A percentile compares a stretch with the other conserved stretches of the same genome.
Conservation (phyloP, 2,888 invertebrate genomes). For the Nemotelus pantherinus region DNA sequence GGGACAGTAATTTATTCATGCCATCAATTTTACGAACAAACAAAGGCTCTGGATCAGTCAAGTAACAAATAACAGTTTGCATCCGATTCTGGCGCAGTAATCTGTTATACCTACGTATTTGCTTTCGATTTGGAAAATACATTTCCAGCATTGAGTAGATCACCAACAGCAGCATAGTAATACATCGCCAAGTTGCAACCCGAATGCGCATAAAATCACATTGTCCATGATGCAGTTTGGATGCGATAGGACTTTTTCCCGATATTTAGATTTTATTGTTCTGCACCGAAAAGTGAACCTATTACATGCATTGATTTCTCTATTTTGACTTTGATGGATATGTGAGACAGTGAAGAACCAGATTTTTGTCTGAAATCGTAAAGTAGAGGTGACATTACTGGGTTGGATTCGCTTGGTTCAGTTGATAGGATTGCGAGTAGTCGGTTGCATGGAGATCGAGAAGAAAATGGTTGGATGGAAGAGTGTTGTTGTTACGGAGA, state of each 20-base stretch:
- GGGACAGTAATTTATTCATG: slow-evolving; percentile 42
- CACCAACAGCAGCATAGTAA: not conserved
- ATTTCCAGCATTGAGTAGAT: slow-evolving; percentile 13
- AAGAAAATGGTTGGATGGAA: not conserved
- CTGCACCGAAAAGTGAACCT: slow-evolving; percentile 38
- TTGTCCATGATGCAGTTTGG: no score
- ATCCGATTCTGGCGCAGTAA: slow-evolving; percentile 12
- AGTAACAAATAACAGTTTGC: slow-evolving; percentile 21
- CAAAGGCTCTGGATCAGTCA: slow-evolving; percentile 26
- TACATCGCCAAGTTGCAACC: no score
- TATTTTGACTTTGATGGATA: slow-evolving; percentile 65
- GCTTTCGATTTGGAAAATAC: not conserved
- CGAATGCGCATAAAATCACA: no score
- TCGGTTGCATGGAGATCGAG: not conserved
- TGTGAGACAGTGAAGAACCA: slow-evolving; percentile 49
- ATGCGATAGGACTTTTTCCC: no score
- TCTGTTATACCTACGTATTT: not conserved
- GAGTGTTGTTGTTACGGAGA: not conserved
- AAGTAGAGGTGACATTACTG: slow-evolving; percentile 32
- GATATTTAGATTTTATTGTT: slow-evolving; percentile 38
- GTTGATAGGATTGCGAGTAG: not conserved
- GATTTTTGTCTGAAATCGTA: slow-evolving; percentile 42
- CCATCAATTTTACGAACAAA: slow-evolving; percentile 45
- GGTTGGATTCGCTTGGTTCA: not conserved
- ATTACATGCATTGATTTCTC: slow-evolving; percentile 56